A percentile compares a stretch with the other conserved stretches of the same genome.
Conservation (phyloP, 2,113 vertebrate genomes). For the Microcebus lehilahytsara region DNA sequence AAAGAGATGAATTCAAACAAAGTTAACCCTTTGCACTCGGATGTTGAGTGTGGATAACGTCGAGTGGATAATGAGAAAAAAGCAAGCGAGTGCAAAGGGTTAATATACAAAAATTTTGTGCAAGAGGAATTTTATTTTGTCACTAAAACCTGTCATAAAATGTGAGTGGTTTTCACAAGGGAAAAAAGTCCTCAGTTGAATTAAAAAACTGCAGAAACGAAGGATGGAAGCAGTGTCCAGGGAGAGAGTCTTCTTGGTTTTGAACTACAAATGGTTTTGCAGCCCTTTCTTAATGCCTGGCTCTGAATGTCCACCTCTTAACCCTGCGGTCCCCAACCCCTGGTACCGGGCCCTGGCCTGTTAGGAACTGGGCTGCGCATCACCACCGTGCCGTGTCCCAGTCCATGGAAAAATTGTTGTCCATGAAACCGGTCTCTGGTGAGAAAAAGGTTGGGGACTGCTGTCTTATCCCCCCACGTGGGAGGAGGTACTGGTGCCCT, state of each 20-base stretch:
- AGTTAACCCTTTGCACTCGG: background rate
- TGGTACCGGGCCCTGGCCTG: too few relatives aligned
- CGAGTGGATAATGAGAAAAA: too few relatives aligned
- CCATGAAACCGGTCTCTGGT: too few relatives aligned
- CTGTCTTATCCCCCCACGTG: background rate
- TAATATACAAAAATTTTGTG: background rate
- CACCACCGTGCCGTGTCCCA: rapidly evolving
- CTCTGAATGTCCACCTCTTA: background rate
- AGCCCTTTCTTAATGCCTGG: background rate
- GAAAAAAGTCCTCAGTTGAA: background rate
- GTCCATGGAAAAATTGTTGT: too few relatives aligned
- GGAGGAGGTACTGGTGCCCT: background rate
- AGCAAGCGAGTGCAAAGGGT: too few relatives aligned
- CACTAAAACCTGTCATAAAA: background rate
- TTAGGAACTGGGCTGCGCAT: too few relatives aligned
- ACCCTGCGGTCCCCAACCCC: too few relatives aligned
- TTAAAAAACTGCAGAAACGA: background rate
- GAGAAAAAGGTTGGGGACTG: too few relatives aligned
- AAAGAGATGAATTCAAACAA: background rate
- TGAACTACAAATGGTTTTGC: background rate
- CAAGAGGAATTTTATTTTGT: background rate
- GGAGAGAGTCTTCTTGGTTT: background rate
- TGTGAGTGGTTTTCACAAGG: background rate
- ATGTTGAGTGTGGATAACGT: too few relatives aligned
- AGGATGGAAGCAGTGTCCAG: background rate